Percentiles rank a stretch among this genome's conserved stretches.
Evolutionary conservation across 2,888 invertebrate genomes (phyloP).

Genomic region (Spisula solida): DNA sequence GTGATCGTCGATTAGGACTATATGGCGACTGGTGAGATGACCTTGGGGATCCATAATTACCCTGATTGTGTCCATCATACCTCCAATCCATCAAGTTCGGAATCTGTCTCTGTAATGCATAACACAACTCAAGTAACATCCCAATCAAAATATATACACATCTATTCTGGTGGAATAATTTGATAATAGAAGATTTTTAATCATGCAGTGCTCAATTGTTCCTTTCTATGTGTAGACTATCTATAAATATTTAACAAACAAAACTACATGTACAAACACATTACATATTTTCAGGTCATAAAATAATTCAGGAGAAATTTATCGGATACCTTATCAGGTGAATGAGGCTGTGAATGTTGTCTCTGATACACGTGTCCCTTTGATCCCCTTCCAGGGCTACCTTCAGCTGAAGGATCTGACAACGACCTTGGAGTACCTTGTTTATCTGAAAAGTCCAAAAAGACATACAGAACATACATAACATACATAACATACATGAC

Average conservation of each 20-base stretch:
- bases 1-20: slow-evolving; percentile 41
- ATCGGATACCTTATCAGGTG: slow-evolving; percentile 32
- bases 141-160: too few species aligned
- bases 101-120: slow-evolving; percentile 13
- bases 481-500: too few species aligned
- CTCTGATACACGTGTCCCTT: slow-evolving; percentile 21
- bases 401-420: slow-evolving; percentile 57
- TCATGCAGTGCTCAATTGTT: too few species aligned
- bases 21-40: slow-evolving; percentile 34
- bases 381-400: slow-evolving; percentile 28
- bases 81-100: not conserved
- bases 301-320: not conserved
- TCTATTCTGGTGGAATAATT: too few species aligned
- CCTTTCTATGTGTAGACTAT: too few species aligned
- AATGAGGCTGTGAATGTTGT: slow-evolving; percentile 43
- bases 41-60: slow-evolving; percentile 32
- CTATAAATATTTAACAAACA: too few species aligned
- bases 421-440: slow-evolving; percentile 43
- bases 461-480: too few species aligned
- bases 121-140: too few species aligned
- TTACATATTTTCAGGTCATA: not conserved
- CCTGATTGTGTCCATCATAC: not conserved
- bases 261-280: too few species aligned
- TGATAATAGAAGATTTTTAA: too few species aligned
- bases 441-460: slow-evolving; percentile 35